Percentiles rank a stretch among this genome's conserved stretches.
Evolutionary conservation across 2,113 vertebrate genomes (phyloP).

Genomic region (Suricata suricatta): DNA sequence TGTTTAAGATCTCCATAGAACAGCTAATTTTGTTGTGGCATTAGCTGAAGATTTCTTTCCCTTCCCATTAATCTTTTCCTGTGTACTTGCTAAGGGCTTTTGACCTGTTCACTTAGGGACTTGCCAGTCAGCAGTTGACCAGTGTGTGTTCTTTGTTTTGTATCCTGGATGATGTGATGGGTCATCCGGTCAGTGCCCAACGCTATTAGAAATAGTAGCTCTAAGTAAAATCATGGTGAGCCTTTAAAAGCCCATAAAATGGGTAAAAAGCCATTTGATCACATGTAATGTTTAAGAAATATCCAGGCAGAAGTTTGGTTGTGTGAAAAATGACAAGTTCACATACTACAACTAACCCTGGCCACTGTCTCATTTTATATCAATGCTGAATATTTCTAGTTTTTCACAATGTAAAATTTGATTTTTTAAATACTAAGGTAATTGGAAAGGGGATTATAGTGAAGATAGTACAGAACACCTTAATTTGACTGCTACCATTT

Average conservation of each 20-base stretch:
- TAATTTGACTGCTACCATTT: background rate
- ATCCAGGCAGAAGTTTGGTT: background rate
- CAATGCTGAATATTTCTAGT: background rate
- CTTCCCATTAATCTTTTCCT: constrained; percentile 15
- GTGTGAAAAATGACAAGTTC: background rate
- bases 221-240: background rate
- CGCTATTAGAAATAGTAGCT: constrained; percentile 25
- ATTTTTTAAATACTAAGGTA: background rate
- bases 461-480: background rate
- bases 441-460: background rate
- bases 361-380: background rate
- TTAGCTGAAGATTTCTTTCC: background rate
- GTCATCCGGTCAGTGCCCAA: background rate
- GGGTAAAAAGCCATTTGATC: background rate
- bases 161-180: background rate
- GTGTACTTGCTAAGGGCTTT: background rate
- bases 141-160: constrained; percentile 15
- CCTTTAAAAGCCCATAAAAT: background rate
- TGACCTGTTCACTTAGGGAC: background rate
- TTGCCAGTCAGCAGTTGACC: background rate
- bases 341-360: background rate
- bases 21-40: background rate
- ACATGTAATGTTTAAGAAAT: background rate
- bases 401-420: background rate
- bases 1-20: background rate